A percentile compares a stretch with the other conserved stretches of the same genome.
Evolutionary conservation across 2,888 invertebrate genomes (phyloP).

Genomic region (Meganola albula): DNA sequence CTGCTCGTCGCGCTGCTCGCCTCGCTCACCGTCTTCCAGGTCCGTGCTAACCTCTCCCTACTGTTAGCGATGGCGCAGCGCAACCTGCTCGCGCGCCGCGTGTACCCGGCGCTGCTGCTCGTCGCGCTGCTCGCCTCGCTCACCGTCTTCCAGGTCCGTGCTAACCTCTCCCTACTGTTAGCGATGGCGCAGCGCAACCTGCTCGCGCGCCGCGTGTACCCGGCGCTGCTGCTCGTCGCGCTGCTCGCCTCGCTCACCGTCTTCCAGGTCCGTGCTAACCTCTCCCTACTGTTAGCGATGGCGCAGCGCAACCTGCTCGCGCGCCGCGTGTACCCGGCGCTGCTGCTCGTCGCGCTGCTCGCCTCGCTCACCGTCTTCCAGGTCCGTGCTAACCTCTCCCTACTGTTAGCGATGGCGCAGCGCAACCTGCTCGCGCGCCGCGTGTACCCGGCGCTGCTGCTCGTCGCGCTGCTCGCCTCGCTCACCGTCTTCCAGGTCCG

Average conservation of each 20-base stretch:
- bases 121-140: slow-evolving; percentile 63
- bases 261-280: slow-evolving; percentile 32
- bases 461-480: slow-evolving; percentile 43
- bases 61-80: slow-evolving; percentile 68
- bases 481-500: slow-evolving; percentile 77
- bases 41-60: slow-evolving; percentile 66
- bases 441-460: slow-evolving; percentile 91
- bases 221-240: slow-evolving; percentile 85
- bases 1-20: slow-evolving; percentile 82
- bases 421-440: slow-evolving; percentile 84
- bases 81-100: slow-evolving; percentile 85
- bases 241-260: slow-evolving; percentile 90
- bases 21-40: slow-evolving; percentile 69
- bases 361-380: slow-evolving; percentile 69
- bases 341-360: slow-evolving; percentile 84
- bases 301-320: slow-evolving; percentile 86
- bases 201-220: slow-evolving; percentile 49
- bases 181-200: slow-evolving; percentile 73
- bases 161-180: slow-evolving; percentile 82
- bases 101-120: slow-evolving; percentile 90
- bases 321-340: slow-evolving; percentile 92
- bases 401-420: slow-evolving; percentile 74
- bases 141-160: slow-evolving; percentile 67
- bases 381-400: slow-evolving; percentile 31
- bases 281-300: slow-evolving; percentile 79